Percentiles rank a stretch among this genome's conserved stretches.
phyloP scores from a whole-genome alignment of 2,888 invertebrate species.

The Lasioglossum lativentre region DNA sequence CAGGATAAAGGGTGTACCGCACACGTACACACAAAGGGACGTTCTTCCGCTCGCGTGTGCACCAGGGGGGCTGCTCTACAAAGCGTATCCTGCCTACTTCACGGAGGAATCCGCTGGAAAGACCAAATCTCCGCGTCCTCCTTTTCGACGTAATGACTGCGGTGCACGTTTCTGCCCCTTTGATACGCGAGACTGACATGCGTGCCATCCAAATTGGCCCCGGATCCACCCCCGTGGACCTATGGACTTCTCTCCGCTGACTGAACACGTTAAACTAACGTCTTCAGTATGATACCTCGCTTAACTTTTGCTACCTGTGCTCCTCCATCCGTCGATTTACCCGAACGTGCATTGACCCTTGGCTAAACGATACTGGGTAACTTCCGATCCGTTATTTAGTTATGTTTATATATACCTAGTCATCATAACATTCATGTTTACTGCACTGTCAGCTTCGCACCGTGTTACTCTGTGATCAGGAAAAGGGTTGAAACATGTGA shows the following conservation, averaged over 20 bases:
- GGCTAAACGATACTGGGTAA: background rate
- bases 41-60: constrained; percentile 65
- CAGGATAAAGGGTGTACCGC: constrained; percentile 76
- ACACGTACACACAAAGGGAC: constrained; percentile 68
- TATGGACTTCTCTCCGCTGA: background rate
- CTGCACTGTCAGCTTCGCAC: too few species aligned
- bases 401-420: background rate
- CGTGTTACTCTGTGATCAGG: too few species aligned
- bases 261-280: constrained; percentile 1
- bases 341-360: background rate
- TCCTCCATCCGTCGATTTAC: background rate
- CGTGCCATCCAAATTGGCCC: constrained; percentile 39
- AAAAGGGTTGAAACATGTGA: too few species aligned
- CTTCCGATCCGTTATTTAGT: background rate
- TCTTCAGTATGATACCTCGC: background rate
- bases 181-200: constrained; percentile 45
- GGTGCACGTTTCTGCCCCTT: constrained; percentile 42
- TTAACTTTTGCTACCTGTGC: background rate
- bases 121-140: constrained; percentile 65
- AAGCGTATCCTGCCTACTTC: constrained; percentile 59
- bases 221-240: constrained; percentile 10
- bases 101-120: constrained; percentile 64
- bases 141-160: constrained; percentile 65
- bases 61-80: constrained; percentile 52
- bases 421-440: background rate